Evolutionary conservation across 2,888 invertebrate genomes (phyloP).

Genomic region (Brenthis ino): DNA sequence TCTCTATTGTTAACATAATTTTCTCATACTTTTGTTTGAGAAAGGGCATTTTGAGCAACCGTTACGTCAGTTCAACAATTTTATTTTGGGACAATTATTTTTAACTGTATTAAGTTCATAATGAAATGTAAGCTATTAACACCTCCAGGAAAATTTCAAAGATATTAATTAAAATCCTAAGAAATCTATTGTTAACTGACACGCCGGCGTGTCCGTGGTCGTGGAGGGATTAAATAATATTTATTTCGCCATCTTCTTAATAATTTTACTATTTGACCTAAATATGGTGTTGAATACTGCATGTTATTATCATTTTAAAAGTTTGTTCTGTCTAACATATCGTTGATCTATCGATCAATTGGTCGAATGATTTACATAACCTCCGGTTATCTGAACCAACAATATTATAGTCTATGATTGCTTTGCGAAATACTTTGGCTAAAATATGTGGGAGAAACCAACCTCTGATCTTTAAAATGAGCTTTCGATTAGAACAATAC

Average conservation of each 20-base stretch:
- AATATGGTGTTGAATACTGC: too few species aligned
- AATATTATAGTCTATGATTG: constrained; percentile 35
- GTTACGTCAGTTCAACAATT: neutral
- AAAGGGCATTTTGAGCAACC: constrained; percentile 4
- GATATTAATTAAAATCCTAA: too few species aligned
- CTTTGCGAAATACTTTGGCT: constrained; percentile 39
- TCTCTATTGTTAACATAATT: constrained; percentile 14
- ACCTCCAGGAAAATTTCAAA: too few species aligned
- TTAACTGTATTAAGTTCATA: too few species aligned
- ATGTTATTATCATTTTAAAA: neutral
- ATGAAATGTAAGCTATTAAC: too few species aligned
- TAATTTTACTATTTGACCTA: too few species aligned
- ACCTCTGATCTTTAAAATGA: constrained; percentile 6
- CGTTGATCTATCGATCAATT: constrained; percentile 14
- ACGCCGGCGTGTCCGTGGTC: too few species aligned
- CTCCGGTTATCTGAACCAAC: constrained; percentile 30
- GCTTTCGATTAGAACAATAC: neutral
- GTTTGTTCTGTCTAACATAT: constrained; percentile 3
- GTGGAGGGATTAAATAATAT: too few species aligned
- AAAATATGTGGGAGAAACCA: constrained; percentile 38
- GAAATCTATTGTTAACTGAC: too few species aligned
- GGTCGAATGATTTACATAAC: constrained; percentile 34
- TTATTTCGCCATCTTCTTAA: too few species aligned
- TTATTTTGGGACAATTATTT: too few species aligned
- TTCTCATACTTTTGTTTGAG: constrained; percentile 24